Evolutionary conservation across 2,113 vertebrate species (phyloP).

Genomic region (Athene noctua): DNA sequence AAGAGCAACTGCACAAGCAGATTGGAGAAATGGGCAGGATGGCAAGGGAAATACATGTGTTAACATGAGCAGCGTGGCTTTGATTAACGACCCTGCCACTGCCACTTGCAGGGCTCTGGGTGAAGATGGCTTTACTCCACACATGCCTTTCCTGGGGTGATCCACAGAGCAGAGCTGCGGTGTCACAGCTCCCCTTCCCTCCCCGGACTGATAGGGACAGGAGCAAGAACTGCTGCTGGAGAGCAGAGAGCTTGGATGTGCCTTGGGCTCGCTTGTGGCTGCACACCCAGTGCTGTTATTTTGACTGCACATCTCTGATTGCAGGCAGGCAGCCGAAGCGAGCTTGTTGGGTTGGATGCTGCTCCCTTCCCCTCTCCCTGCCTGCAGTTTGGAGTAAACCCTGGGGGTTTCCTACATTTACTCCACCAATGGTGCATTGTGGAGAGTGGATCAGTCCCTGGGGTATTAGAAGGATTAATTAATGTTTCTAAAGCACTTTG

Average conservation of each 20-base stretch:
- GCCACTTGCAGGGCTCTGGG: neutral
- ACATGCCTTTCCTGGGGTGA: neutral
- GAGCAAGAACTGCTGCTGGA: neutral
- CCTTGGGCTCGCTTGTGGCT: neutral
- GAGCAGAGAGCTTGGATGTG: neutral
- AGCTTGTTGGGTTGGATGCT: neutral
- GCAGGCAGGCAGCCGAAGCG: neutral
- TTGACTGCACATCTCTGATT: neutral
- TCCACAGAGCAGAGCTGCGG: neutral
- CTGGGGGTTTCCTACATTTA: constrained; percentile 19
- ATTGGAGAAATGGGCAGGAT: neutral
- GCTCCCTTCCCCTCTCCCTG: neutral
- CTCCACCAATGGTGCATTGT: constrained; percentile 30
- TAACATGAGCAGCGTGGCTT: neutral
- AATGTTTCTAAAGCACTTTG: constrained; percentile 67
- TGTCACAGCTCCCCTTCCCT: neutral
- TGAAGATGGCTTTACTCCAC: neutral
- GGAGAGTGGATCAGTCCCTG: constrained; percentile 33
- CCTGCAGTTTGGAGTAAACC: constrained; percentile 16
- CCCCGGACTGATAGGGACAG: accelerated
- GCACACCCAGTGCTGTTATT: neutral
- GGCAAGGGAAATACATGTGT: neutral
- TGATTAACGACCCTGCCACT: neutral
- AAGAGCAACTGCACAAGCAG: neutral
- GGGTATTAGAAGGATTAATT: constrained; percentile 63